These are phyloP conservation scores for Phoenicopterus ruber DNA, from an alignment of 2,113 vertebrate species.

Conservation along the genomic window DNA sequence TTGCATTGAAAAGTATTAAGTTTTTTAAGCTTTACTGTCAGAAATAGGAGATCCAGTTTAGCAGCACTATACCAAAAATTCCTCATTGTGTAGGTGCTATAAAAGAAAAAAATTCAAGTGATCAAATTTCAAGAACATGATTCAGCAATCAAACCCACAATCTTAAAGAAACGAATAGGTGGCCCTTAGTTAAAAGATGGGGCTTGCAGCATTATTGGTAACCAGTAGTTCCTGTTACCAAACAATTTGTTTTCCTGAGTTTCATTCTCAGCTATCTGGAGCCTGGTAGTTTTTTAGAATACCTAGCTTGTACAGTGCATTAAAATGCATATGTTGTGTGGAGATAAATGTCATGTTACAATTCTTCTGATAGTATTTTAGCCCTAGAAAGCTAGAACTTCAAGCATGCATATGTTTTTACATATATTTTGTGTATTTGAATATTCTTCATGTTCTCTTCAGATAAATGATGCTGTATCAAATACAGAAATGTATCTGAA, in stretches of 20 bases:
- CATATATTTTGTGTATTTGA: not conserved
- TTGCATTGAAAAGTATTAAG: not conserved
- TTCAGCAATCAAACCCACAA: not conserved
- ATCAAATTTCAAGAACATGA: not conserved
- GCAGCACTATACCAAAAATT: not conserved
- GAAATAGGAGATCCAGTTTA: not conserved
- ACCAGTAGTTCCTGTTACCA: not conserved
- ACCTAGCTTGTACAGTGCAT: not conserved
- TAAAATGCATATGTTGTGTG: not conserved
- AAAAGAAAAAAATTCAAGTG: not conserved
- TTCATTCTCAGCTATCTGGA: not conserved
- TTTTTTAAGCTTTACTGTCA: not conserved
- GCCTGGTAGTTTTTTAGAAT: not conserved
- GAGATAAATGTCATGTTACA: not conserved
- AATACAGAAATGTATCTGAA: not conserved
- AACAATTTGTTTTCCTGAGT: not conserved
- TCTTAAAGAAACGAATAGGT: not conserved
- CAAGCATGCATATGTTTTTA: not conserved
- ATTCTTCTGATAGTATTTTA: not conserved
- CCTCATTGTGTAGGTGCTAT: not conserved
- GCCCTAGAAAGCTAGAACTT: not conserved
- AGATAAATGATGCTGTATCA: not conserved
- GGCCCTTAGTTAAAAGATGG: not conserved
- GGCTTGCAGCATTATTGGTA: not conserved
- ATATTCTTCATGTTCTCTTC: not conserved